These are phyloP conservation scores for Cyanistes caeruleus DNA, from an alignment of 2,113 vertebrate genomes.

Conservation along the genomic window DNA sequence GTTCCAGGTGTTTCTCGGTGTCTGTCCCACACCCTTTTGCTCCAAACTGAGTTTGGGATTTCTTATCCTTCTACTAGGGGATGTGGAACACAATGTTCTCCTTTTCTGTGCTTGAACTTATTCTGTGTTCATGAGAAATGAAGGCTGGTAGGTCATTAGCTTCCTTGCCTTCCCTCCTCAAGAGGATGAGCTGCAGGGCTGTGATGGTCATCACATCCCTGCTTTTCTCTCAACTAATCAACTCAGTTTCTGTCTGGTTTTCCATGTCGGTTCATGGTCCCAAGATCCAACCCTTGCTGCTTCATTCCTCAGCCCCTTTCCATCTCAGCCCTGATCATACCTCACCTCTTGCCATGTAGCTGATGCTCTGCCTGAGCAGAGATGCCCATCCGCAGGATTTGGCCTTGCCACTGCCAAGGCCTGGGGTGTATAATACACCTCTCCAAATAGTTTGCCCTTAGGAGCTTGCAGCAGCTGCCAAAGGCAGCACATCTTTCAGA, in stretches of 20 bases:
- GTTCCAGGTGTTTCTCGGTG: background rate
- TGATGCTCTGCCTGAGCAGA: background rate
- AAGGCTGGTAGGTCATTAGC: background rate
- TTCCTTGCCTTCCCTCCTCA: background rate
- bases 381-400: background rate
- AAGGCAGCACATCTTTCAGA: background rate
- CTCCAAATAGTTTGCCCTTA: background rate
- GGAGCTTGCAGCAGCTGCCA: background rate
- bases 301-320: background rate
- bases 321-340: background rate
- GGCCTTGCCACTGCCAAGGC: background rate
- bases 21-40: background rate
- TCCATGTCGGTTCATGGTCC: background rate
- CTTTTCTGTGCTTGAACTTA: background rate
- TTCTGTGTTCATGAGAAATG: background rate
- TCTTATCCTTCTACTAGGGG: rapidly evolving
- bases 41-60: background rate
- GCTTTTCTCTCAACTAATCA: background rate
- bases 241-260: background rate
- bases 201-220: background rate
- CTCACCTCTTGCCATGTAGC: background rate
- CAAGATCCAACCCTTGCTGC: background rate
- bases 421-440: background rate
- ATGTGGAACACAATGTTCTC: background rate
- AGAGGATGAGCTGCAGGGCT: background rate